Base-by-base conservation (phyloP, 2,113 vertebrate species). In the Chamaetylas fuelleborni region DNA sequence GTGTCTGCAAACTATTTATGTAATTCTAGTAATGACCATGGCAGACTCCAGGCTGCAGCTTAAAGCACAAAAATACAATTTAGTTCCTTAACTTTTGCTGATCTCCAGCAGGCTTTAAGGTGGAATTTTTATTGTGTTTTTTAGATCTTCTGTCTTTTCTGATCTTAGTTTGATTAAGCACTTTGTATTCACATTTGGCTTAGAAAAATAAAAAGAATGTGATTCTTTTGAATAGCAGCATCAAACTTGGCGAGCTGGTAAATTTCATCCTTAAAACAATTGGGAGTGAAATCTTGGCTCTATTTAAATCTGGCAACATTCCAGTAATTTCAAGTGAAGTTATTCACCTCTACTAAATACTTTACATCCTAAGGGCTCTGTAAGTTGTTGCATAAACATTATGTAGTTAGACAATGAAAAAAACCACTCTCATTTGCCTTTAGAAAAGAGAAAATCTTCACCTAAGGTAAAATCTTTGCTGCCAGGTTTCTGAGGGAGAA, bases 371-470 rank as follows among this genome's bases (percentile, higher is more conserved):
- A 43, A 61, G 62, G 81, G 79, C n/a, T 84, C 53, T 50, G 0
- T 71, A 58, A 81, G 3, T 57, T 79, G 57, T 85, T 96, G 74
- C 74, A 51, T 86, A 83, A 93, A 73, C 43, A 48, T 47, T 50
- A 60, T 13, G 7, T 48, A 60, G 40, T 74, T 76, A 83, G 34
- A 82, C 8, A 42, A 77, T 70, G 20, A 53, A 70, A 53, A 65
- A 80, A 58, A 13, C 1, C 22, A n/a, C 14, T 11, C 58, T 18
- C 33, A 18, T 77, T 88, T 88, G 25, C 71, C 79, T 93, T 85
- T 73, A 61, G 86, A 67, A 82, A 88, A 93, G 64, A 51, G 40
- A 86, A 94, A 78, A 78, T 92, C 88, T 79, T 96, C 48, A 64
- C 79, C 60, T 81, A 26, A 83, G 60, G 92, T 81, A 51, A 93